These are phyloP conservation scores for Chelonus insularis DNA, from an alignment of 1,140 invertebrate species.

Conservation along the genomic window DNA sequence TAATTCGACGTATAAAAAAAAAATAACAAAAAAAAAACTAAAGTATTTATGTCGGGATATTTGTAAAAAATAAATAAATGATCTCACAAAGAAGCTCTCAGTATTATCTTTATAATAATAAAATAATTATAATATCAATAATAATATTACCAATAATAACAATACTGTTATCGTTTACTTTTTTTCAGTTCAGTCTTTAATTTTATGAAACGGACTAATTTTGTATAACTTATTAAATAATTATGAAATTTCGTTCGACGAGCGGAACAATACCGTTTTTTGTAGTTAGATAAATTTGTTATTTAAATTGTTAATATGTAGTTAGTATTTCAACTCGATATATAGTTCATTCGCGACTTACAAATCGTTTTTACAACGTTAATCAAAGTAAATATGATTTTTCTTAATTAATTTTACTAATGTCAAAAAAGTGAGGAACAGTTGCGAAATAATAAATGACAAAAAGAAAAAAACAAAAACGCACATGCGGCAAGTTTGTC, in stretches of 20 bases:
- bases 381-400: neutral
- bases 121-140: no score
- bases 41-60: no score
- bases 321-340: constrained; percentile 11
- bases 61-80: no score
- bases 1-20: neutral
- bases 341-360: neutral
- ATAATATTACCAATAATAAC: no score
- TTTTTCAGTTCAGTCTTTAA: neutral
- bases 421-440: neutral
- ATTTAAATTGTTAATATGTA: constrained; percentile 36
- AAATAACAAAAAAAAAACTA: neutral
- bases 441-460: constrained; percentile 17
- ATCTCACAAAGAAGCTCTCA: constrained; percentile 15
- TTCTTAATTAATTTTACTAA: neutral
- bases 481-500: neutral
- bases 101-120: no score
- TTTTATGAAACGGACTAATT: neutral
- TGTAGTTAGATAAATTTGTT: constrained; percentile 52
- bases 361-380: constrained; percentile 4
- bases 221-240: no score
- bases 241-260: constrained; percentile 11
- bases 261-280: constrained; percentile 39
- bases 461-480: neutral
- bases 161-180: no score